These are phyloP conservation scores for Brachyalestes nurse DNA, from an alignment of 2,797 vertebrate genomes.

Conservation along the genomic window DNA sequence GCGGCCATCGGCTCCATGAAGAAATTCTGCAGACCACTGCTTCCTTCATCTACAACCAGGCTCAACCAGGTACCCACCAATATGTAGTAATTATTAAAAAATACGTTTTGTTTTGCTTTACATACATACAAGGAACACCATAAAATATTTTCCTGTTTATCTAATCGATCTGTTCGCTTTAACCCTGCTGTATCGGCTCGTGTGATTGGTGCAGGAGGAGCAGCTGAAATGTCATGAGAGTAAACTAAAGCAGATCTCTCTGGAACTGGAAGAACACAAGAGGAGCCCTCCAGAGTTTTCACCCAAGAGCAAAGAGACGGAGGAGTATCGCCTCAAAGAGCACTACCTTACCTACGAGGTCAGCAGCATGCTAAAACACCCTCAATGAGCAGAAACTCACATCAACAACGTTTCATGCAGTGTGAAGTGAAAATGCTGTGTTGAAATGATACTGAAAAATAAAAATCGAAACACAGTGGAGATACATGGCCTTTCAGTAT, in stretches of 20 bases:
- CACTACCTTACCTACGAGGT: conserved; percentile 98
- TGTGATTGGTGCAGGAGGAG: conserved; percentile 83
- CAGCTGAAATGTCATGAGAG: conserved; percentile 95
- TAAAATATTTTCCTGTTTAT: not conserved
- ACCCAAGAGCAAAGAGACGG: conserved; percentile 90
- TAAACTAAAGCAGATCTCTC: conserved; percentile 92
- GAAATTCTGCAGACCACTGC: conserved; percentile 92
- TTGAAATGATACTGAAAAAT: too few species aligned
- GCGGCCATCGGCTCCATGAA: conserved; percentile 98
- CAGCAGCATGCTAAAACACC: conserved; percentile 42
- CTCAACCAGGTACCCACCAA: conserved; percentile 85
- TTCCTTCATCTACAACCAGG: conserved; percentile 91
- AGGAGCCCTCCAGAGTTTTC: conserved; percentile 83
- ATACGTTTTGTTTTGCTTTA: not conserved
- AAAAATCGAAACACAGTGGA: too few species aligned
- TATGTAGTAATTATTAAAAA: not conserved
- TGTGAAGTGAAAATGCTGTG: too few species aligned
- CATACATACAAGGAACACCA: not conserved
- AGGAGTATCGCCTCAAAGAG: conserved; percentile 95
- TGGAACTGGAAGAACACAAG: conserved; percentile 93
- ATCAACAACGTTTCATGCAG: too few species aligned
- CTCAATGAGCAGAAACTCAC: not conserved
- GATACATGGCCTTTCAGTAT: too few species aligned
- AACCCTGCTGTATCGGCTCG: not conserved
- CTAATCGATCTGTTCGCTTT: not conserved